These are phyloP conservation scores for Phymatocera aterrima DNA, from an alignment of 2,888 invertebrate genomes.

Conservation along the genomic window DNA sequence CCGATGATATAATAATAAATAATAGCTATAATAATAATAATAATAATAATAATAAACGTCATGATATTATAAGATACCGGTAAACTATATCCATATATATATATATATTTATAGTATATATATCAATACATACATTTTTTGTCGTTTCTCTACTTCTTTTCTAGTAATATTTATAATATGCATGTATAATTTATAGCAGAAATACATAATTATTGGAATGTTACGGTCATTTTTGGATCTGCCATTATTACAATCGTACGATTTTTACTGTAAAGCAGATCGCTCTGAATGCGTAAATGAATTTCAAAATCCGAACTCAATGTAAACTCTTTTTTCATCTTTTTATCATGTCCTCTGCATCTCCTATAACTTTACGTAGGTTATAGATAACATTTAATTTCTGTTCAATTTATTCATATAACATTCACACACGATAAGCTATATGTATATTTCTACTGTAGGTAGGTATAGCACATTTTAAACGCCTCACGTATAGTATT, in stretches of 20 bases:
- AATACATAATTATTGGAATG: constrained; percentile 40
- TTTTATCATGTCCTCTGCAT: background rate
- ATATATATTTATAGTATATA: background rate
- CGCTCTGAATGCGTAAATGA: constrained; percentile 23
- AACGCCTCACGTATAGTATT: background rate
- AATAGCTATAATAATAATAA: constrained; percentile 41
- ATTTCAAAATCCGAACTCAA: constrained; percentile 29
- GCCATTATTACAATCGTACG: constrained; percentile 14
- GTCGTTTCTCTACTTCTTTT: too few relatives aligned
- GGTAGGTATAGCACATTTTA: constrained; percentile 38
- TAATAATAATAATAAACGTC: constrained; percentile 31
- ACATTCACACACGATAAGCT: constrained; percentile 44
- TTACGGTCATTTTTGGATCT: constrained; percentile 39
- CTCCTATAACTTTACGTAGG: constrained; percentile 25
- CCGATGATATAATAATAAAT: constrained; percentile 43
- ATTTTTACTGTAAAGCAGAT: constrained; percentile 18
- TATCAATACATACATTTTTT: background rate
- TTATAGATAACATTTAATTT: constrained; percentile 37
- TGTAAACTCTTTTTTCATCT: background rate
- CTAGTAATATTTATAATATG: too few relatives aligned
- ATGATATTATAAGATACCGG: constrained; percentile 11
- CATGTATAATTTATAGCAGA: constrained; percentile 30
- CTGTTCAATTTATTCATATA: constrained; percentile 36
- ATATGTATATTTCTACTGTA: constrained; percentile 28
- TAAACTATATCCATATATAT: background rate